Base-by-base conservation (phyloP, 2,888 invertebrate genomes). In the Muschampia plurimacula region DNA sequence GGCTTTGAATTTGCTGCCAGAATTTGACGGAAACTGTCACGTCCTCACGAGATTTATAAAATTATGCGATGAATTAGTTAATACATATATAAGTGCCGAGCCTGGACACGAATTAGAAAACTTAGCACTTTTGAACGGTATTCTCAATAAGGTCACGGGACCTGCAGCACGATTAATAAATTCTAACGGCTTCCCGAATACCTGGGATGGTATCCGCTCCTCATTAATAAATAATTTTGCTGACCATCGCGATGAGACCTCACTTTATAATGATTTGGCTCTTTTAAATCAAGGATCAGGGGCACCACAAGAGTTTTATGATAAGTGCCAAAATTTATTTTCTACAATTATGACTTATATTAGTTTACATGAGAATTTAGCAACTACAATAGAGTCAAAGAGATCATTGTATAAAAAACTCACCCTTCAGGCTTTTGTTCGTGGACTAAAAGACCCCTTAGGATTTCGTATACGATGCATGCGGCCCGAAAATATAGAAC, bases 131-230 rank as follows among this genome's bases (percentile, higher is more conserved):
- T 60, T 60, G 32, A 60, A 60, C 36, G 60, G 60, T 10, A 60
- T 60, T 13, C 13, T 60, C 6, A 60, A 60, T 36, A 60, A 60
- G 22, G 13, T 60, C 4, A 60, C 32, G 13, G 39, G 62, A 13
- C 39, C 62, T 13, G 62, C 39, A 62, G 62, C 62, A 7, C 8
- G 62, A 1, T 39, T 39, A 32, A 62, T 62, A 39, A 62, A 62
- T 39, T 62, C 62, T 57, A 78, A 80, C 0, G 81, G 82, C 2
- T 81, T 81, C 69, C 81, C 80, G 0, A 80, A 81, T 32, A 78
- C 78, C 52, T 75, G 71, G 69, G 8, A 44, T 46, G 71, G 73
- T 28, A 69, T 73, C 12, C 46, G 74, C 32, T 69, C 46, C 7
- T 64, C 72, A 13, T 52, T 75, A 15, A 68, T 74, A 52, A 75